Evolutionary conservation across 2,797 vertebrate species (phyloP), one percentile per base, ranked within the genome.

Genomic region (Neosilurus mollespiculum): DNA sequence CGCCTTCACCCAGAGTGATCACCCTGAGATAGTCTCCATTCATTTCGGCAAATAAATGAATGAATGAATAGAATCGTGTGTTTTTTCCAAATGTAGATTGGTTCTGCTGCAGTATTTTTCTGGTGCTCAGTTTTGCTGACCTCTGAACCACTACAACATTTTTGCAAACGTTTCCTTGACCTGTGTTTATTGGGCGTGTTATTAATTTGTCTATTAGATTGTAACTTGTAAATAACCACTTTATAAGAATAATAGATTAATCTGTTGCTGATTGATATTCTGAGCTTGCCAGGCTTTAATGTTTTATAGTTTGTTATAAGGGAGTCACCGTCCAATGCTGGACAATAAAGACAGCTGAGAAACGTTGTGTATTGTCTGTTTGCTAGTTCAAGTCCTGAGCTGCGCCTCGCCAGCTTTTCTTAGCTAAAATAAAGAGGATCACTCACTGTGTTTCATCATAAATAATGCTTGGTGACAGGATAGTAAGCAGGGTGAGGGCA

Each of bases 401-500:
- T 69, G 61, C 22, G 81, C 67, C 26, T 51, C 80, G 34, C 30
- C 24, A 51, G 58, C 43, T 84, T 78, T 64, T 51, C 70, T 75
- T 59, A 65, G 34, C 43, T 56, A 24, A 70, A 86, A 83, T 77
- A 64, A 85, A 78, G 80, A 75, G n/a, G 65, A 61, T 82, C 43
- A 30, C 82, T 81, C 64, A 83, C 83, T 64, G 77, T 81, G 73
- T 83, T 49, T 69, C 77, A 66, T 85, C 76, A 78, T 80, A 65
- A 81, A 80, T 73, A 81, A 83, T 43, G 20, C 20, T 24, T 49
- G 43, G 73, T 82, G 82, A 84, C 82, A 87, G 82, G 49, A 76
- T 53, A 65, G 81, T 87, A 84, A 76, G 34, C 66, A 76, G 72
- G 83, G 84, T 82, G 76, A 86, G 78, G 30, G 76, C 16, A 26